Evolutionary conservation across 2,113 vertebrate species (phyloP).

Genomic region (Condylura cristata): DNA sequence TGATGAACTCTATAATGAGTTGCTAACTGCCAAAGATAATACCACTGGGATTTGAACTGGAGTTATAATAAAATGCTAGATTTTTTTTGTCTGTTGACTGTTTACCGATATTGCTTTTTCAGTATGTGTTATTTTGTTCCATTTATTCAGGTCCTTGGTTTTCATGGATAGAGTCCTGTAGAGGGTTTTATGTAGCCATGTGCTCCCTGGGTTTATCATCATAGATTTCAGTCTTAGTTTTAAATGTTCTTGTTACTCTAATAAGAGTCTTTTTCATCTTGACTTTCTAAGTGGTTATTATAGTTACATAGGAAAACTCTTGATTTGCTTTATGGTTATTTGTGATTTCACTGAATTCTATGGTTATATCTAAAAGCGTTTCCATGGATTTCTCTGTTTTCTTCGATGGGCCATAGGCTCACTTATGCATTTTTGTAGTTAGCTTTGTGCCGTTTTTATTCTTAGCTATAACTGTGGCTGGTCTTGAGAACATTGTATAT

Average conservation of each 20-base stretch:
- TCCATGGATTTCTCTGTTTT: not conserved
- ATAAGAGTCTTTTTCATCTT: not conserved
- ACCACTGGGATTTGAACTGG: not conserved
- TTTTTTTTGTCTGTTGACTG: not conserved
- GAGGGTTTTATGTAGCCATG: not conserved
- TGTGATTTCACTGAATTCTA: not conserved
- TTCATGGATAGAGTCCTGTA: not conserved
- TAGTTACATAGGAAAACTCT: not conserved
- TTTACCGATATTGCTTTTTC: not conserved
- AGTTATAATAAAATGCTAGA: not conserved
- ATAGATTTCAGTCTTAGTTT: not conserved
- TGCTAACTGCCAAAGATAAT: not conserved
- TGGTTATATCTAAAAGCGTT: not conserved
- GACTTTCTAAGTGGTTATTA: not conserved
- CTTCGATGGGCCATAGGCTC: not conserved
- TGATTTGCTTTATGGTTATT: not conserved
- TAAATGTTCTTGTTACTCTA: not conserved
- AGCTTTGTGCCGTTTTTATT: not conserved
- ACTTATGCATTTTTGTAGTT: not conserved
- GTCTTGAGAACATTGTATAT: not conserved
- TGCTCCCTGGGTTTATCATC: not conserved
- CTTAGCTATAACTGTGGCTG: not conserved
- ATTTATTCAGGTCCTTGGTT: not conserved
- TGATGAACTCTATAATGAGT: not conserved
- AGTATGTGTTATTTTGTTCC: not conserved